A percentile compares a stretch with the other conserved stretches of the same genome.
These are phyloP conservation scores for Salminus brasiliensis DNA, from an alignment of 2,113 vertebrate species.

Conservation along the genomic window DNA sequence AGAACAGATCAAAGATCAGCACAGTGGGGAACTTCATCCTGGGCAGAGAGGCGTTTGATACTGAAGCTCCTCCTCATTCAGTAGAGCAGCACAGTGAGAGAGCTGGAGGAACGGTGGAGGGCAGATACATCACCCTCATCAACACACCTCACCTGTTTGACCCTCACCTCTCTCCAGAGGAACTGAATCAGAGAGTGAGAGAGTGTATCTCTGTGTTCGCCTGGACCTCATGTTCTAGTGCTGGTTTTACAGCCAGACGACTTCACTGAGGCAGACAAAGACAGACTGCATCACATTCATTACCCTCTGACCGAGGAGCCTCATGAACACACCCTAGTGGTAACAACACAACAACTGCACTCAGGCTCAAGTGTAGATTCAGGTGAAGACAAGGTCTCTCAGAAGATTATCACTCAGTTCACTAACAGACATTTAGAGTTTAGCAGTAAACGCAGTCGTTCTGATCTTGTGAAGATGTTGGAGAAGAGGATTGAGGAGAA, in stretches of 20 bases:
- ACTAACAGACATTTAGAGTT: not conserved
- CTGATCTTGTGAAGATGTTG: not conserved
- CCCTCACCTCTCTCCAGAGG: not conserved
- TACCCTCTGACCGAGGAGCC: too few relatives aligned
- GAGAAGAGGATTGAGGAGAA: not conserved
- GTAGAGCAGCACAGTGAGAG: not conserved
- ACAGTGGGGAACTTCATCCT: too few relatives aligned
- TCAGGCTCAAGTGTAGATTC: not conserved
- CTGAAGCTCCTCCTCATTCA: not conserved
- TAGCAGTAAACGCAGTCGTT: not conserved
- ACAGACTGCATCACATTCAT: not conserved
- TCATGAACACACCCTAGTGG: too few relatives aligned
- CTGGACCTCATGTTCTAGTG: constrained; percentile 22
- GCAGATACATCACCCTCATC: not conserved
- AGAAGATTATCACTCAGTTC: not conserved
- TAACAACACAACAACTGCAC: too few relatives aligned
- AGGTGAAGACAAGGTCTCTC: not conserved
- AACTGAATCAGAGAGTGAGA: not conserved
- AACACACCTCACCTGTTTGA: not conserved
- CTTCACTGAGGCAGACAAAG: not conserved
- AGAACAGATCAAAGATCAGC: too few relatives aligned
- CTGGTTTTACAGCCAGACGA: not conserved
- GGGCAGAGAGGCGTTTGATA: too few relatives aligned
- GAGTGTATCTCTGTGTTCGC: constrained; percentile 14
- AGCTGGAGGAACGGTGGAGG: not conserved